Evolutionary conservation across 2,797 vertebrate genomes (phyloP), one percentile per base, ranked within the genome.

Genomic region (Gymnothorax javanicus): DNA sequence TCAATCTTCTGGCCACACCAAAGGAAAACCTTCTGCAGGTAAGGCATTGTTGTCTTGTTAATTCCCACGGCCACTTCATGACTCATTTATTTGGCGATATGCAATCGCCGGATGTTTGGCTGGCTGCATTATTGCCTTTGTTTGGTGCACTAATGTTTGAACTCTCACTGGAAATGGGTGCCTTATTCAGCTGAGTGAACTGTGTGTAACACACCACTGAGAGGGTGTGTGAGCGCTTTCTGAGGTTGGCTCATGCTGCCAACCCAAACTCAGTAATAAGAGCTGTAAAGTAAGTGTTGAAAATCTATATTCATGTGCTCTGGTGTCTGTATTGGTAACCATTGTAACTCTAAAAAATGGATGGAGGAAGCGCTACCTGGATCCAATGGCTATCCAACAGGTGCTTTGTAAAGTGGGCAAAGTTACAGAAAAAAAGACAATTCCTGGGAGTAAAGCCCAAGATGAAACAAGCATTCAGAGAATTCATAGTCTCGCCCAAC

Each of bases 11-110:
- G 85, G 95, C 96, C 58, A 96, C 92, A 0, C 96, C 96, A 0
- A 92, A 93, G 84, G 95, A 96, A 87, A 93, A 93, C 90, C 93
- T 97, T 86, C 87, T 96, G 71, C 96, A 96, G 96, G 96, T 96
- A 87, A 89, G 82, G 86, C 69, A 83, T 20, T 69, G 12, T 84
- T 60, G 67, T 52, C 3, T 62, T 58, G 81, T 13, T 8, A 83
- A 33, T 86, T 12, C 59, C 43, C 43, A 20, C 43, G 20, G 20
- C 75, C 17, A 52, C 33, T n/a, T 15, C 43, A 15, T 79, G 43
- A 23, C 50, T 54, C 23, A 54, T 79, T 79, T 52, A 43, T 79
- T 54, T 43, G 43, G 11, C 71, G 59, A 17, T 20, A 43, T 77
- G 73, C 43, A 12, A 43, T 77, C 52, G 20, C 73, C 43, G 12